Evolutionary conservation across 1,140 invertebrate genomes (phyloP).

Genomic region (Anastrepha obliqua): DNA sequence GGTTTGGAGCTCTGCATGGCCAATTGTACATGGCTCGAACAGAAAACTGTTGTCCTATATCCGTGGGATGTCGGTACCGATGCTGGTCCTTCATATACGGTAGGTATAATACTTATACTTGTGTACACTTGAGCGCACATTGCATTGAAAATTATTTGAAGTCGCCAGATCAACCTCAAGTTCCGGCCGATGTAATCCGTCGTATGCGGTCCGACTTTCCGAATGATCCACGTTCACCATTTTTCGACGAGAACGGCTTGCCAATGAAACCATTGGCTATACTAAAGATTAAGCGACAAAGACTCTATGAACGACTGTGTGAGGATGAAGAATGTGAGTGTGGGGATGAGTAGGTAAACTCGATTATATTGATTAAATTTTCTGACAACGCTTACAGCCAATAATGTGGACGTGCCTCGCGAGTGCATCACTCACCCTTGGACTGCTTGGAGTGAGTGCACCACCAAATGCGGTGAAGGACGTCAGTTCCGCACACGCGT

Average conservation of each 20-base stretch:
- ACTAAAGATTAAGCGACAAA: constrained; percentile 85
- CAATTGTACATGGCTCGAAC: constrained; percentile 94
- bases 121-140: background rate
- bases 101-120: constrained; percentile 72
- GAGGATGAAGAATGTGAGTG: constrained; percentile 74
- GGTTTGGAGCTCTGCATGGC: constrained; percentile 91
- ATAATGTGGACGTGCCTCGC: constrained; percentile 72
- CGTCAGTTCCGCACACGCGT: constrained; percentile 79
- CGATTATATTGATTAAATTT: background rate
- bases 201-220: constrained; percentile 89
- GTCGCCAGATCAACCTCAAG: constrained; percentile 87
- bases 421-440: constrained; percentile 83
- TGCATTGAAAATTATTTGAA: constrained; percentile 70
- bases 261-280: constrained; percentile 94
- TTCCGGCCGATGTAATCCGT: constrained; percentile 87
- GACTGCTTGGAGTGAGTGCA: constrained; percentile 87
- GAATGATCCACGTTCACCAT: constrained; percentile 90
- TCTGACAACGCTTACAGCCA: constrained; percentile 59
- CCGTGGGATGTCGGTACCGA: constrained; percentile 98
- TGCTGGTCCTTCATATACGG: constrained; percentile 92
- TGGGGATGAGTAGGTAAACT: background rate
- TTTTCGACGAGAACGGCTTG: constrained; percentile 86
- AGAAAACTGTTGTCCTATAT: constrained; percentile 91
- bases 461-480: constrained; percentile 85
- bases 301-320: constrained; percentile 91